phyloP scores from a whole-genome alignment of 2,888 invertebrate genomes.

The Argyra leucocephala region DNA sequence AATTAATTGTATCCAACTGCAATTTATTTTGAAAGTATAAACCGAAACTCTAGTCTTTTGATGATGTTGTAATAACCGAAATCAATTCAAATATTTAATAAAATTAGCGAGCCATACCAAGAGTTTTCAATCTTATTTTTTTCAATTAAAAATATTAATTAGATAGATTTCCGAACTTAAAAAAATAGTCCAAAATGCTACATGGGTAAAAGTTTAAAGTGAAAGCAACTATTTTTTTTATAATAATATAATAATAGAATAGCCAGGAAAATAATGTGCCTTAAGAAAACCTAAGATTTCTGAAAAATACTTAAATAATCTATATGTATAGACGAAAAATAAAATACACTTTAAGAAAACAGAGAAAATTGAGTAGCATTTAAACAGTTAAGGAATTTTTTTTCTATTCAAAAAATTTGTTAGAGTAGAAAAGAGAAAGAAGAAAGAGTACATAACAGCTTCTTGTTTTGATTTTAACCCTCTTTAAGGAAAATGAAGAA shows the following conservation, averaged over 20 bases:
- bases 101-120: too few species aligned
- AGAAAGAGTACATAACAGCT: background rate
- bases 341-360: background rate
- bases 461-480: background rate
- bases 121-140: too few species aligned
- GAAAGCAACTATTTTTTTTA: background rate
- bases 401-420: background rate
- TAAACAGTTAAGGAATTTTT: too few species aligned
- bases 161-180: too few species aligned
- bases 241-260: too few species aligned
- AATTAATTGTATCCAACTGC: too few species aligned
- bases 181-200: background rate
- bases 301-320: background rate
- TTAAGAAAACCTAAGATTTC: background rate
- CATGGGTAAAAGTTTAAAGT: background rate
- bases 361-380: background rate
- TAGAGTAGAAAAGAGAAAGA: too few species aligned
- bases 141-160: too few species aligned
- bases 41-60: too few species aligned
- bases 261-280: constrained; percentile 1
- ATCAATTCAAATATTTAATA: too few species aligned
- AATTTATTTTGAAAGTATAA: too few species aligned
- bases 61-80: too few species aligned
- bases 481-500: background rate
- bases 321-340: constrained; percentile 1